Evolutionary conservation across 1,140 invertebrate species (phyloP).

Genomic region (Caenorhabditis elegans): WBcel235 BX284604.4:6342001-6342500

Average conservation of each 20-base stretch:
- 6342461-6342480: background rate
- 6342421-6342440: background rate
- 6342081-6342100: background rate
- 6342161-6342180: background rate
- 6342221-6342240: background rate
- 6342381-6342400: constrained; percentile 35
- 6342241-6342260: background rate
- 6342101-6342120: background rate
- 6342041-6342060: background rate
- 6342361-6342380: background rate
- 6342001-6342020: constrained; percentile 5
- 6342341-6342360: background rate
- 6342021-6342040: no score
- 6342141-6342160: background rate
- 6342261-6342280: background rate
- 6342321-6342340: constrained; percentile 1
- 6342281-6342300: background rate
- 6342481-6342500: background rate
- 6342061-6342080: background rate
- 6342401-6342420: constrained; percentile 44
- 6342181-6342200: background rate
- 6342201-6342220: background rate
- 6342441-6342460: constrained; percentile 13
- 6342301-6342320: background rate
- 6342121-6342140: background rate